Percentiles rank a stretch among this genome's conserved stretches.
These are phyloP conservation scores for Myotis myotis DNA, from an alignment of 2,797 vertebrate species.

Conservation along the genomic window DNA sequence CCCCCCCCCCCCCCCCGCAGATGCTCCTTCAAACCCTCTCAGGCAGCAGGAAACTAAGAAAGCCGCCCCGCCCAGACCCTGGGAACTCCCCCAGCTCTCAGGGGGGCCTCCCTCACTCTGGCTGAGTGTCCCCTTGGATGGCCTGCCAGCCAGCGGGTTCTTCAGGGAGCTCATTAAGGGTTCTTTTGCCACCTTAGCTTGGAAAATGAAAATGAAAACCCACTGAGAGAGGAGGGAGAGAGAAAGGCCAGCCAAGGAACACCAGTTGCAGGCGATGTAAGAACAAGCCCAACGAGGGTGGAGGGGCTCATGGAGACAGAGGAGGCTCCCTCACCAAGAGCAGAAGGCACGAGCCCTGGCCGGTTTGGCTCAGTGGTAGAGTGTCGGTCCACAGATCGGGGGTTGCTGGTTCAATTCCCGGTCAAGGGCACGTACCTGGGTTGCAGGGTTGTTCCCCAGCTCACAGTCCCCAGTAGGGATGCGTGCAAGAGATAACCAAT, in stretches of 20 bases:
- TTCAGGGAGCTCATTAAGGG: background rate
- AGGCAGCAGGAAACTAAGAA: background rate
- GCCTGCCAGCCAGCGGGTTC: background rate
- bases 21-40: background rate
- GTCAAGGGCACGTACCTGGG: no score
- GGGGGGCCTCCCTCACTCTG: background rate
- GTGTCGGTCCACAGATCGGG: no score
- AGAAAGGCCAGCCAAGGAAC: background rate
- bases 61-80: background rate
- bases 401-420: no score
- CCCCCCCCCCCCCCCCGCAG: background rate
- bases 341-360: background rate
- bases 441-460: no score
- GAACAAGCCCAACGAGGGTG: background rate
- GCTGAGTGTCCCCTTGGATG: background rate
- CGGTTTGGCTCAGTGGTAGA: no score
- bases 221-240: background rate
- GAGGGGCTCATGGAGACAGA: background rate
- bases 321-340: no score
- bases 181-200: slow-evolving; percentile 17
- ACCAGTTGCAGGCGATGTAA: background rate
- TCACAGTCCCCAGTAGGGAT: no score
- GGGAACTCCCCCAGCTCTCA: background rate
- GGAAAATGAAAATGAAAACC: slow-evolving; percentile 23
- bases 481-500: no score